Base-by-base conservation (phyloP, 2,113 vertebrate genomes). In the Dolichallabes microphthalmus region DNA sequence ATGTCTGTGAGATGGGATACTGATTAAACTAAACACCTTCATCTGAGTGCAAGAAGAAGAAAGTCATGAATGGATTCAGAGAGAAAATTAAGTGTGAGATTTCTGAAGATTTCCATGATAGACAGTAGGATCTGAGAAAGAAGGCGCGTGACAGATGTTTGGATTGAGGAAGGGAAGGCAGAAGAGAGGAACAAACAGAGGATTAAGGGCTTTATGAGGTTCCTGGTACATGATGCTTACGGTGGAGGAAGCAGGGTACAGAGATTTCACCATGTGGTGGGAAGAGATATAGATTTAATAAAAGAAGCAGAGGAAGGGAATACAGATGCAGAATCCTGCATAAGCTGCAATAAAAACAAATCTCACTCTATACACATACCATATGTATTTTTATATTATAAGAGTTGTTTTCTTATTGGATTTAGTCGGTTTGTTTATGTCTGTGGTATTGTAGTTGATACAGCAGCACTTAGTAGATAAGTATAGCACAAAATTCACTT, bases 231-330 rank as follows among this genome's bases (percentile, higher is more conserved):
- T 39, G 69, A 73, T 25, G 57, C 57, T 61, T 2, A 80, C 1
- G 77, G 30, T 1, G 32, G 76, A 32, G 76, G 55, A 58, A 58
- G 52, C 75, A 55, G 52, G 30, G 55, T 35, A 32, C 53, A 58
- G 53, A 22, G 76, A 22, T 78, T 78, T 78, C 52, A 78, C 17
- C 19, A 10, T 58, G 53, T 22, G 32, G 14, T 78, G 53, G 57
- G n/a, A 80, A 60, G 77, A 61, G 77, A 60, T 58, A 39, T 20
- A 39, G 77, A 80, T 80, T 60, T 80, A 80, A 80, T 80, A 61
- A 80, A 80, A 80, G 57, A 80, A 61, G 77, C 11, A 2, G 57
- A 35, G 30, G 30, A 80, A 80, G 20, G 20, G 20, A 80, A 80
- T 2, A 61, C 77, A 61, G 57, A 39, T 0, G 32, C 19, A 22